Base-by-base conservation (phyloP, 2,888 invertebrate genomes). In the Mactromeris polynyma region DNA sequence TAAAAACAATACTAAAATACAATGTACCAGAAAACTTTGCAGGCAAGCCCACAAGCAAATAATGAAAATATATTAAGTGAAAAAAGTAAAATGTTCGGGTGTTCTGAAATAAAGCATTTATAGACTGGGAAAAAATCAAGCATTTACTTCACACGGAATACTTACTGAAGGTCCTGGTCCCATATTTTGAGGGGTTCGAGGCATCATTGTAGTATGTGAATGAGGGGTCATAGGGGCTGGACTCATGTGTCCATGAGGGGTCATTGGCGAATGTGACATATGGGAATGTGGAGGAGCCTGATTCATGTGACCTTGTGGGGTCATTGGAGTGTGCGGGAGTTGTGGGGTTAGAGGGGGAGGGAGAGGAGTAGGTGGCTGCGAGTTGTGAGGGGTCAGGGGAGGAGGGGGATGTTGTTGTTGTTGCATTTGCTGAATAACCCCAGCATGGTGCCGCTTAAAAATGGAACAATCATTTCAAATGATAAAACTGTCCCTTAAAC, bases 341-440 rank as follows among this genome's bases (percentile, higher is more conserved):
- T 91, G 93, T 14, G 91, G 91, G 81, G 89, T 89, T 2, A 91
- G 81, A 36, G 89, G 87, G 19, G 89, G 88, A 6, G 89, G 91
- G 11, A 89, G 85, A 38, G 91, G 91, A 21, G 91, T 91, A 11
- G 89, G 83, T 7, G 89, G 78, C 42, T 87, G 87, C n/a, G 89
- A 85, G 31, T 90, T 87, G 64, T 87, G 91, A 40, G 89, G 91
- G 11, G 91, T 89, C 17, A 89, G 64, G n/a, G 89, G 80, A 36
- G 89, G 87, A 46, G 90, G 87, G 6, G 89, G 89, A 54, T 88
- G 89, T 21, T 90, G 91, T 38, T 92, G 90, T 7, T 88, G 86
- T 51, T 92, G 90, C 83, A 90, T 89, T 79, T 91, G 89, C 73
- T 93, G 92, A 26, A 91, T 89, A 31, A 91, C 89, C 51, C 91